Evolutionary conservation across 1,140 invertebrate species (phyloP).

Genomic region (Drosophila sucinea): DNA sequence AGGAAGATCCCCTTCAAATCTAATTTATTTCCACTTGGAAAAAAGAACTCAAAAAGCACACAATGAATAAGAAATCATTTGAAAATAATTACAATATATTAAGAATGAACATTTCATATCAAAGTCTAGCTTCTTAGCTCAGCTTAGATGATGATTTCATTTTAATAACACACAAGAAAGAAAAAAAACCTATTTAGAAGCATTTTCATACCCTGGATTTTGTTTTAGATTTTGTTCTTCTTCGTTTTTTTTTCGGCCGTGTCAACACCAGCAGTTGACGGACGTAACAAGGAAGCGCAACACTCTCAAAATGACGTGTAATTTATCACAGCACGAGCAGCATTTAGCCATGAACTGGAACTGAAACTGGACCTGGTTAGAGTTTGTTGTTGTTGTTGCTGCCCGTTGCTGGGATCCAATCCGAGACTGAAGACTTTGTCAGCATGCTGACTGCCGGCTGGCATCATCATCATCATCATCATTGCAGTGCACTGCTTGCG

Average conservation of each 20-base stretch:
- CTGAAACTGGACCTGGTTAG: constrained; percentile 8
- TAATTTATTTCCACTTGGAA: no score
- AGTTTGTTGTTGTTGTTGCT: constrained; percentile 1
- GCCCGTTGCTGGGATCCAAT: not conserved
- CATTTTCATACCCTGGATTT: constrained; percentile 16
- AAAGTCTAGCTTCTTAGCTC: not conserved
- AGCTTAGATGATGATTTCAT: constrained; percentile 22
- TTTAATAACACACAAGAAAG: constrained; percentile 18
- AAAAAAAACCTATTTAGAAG: constrained; percentile 1
- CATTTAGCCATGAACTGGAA: constrained; percentile 29
- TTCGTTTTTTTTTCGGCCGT: constrained; percentile 1
- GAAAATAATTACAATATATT: no score
- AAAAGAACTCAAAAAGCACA: no score
- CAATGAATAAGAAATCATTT: no score
- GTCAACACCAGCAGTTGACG: constrained; percentile 32
- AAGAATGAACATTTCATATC: not conserved
- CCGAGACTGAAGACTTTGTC: not conserved
- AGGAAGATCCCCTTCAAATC: no score
- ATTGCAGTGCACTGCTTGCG: constrained; percentile 5
- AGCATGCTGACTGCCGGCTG: not conserved
- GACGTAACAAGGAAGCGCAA: constrained; percentile 31
- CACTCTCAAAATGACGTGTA: constrained; percentile 26
- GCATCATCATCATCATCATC: not conserved
- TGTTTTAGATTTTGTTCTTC: not conserved
- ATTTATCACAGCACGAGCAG: constrained; percentile 31